A percentile compares a stretch with the other conserved stretches of the same genome.
Evolutionary conservation across 2,888 invertebrate species (phyloP).

Genomic region (Linnaemya tessellans): DNA sequence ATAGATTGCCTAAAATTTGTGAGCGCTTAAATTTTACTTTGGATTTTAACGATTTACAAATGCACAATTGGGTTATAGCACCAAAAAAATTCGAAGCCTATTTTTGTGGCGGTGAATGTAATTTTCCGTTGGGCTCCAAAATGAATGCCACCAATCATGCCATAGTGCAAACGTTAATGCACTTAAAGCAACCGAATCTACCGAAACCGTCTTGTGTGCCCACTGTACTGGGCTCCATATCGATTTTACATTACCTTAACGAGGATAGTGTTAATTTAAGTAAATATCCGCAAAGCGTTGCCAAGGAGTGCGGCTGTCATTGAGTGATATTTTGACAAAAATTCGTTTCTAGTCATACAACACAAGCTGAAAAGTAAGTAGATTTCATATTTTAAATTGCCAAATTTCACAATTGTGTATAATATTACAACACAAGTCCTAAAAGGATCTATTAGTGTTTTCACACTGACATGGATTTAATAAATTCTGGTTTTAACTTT

Average conservation of each 20-base stretch:
- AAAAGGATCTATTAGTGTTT: too few relatives aligned
- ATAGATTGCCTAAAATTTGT: conserved; percentile 86
- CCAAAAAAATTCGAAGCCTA: conserved; percentile 97
- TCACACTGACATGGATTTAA: too few relatives aligned
- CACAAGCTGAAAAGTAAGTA: too few relatives aligned
- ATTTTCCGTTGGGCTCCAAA: conserved; percentile 94
- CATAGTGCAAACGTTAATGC: conserved; percentile 95
- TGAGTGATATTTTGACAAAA: conserved; percentile 81
- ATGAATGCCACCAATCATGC: conserved; percentile 99
- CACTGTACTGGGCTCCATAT: conserved; percentile 92
- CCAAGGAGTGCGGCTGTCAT: conserved; percentile 98
- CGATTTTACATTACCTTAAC: conserved; percentile 94
- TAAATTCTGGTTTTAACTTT: too few relatives aligned
- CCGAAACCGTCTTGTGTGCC: conserved; percentile 97
- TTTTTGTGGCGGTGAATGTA: conserved; percentile 96
- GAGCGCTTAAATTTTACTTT: conserved; percentile 95
- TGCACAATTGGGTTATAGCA: conserved; percentile 98
- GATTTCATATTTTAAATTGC: too few relatives aligned
- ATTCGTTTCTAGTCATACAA: too few relatives aligned
- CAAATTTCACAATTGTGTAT: too few relatives aligned
- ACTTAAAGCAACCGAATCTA: conserved; percentile 91
- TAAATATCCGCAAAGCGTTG: conserved; percentile 97
- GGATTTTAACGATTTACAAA: conserved; percentile 93
- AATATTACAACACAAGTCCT: too few relatives aligned
- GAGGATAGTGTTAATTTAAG: conserved; percentile 95